Percentiles rank a stretch among this genome's conserved stretches.
These are phyloP conservation scores for Stenoptilia bipunctidactyla DNA, from an alignment of 2,888 invertebrate species.

Conservation along the genomic window DNA sequence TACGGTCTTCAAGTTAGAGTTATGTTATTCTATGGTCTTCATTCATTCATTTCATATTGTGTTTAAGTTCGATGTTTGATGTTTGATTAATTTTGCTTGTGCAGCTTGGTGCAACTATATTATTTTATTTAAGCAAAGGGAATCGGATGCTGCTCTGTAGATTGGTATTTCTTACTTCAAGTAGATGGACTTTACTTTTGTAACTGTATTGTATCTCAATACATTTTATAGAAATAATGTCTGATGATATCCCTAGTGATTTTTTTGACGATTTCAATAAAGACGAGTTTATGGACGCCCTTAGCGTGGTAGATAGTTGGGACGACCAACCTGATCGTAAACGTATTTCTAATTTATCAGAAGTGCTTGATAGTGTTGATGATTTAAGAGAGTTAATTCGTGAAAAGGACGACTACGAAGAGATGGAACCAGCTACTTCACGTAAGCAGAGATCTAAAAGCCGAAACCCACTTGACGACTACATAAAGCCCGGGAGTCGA, in stretches of 20 bases:
- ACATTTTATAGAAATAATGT: too few relatives aligned
- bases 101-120: too few relatives aligned
- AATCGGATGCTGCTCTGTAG: too few relatives aligned
- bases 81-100: too few relatives aligned
- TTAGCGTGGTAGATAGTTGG: conserved; percentile 62
- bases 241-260: conserved; percentile 58
- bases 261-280: conserved; percentile 60
- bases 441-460: conserved; percentile 16
- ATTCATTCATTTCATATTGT: too few relatives aligned
- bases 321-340: conserved; percentile 28
- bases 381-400: conserved; percentile 42
- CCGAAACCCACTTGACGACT: conserved; percentile 29
- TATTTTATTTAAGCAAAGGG: too few relatives aligned
- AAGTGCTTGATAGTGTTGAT: conserved; percentile 30
- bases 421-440: neutral
- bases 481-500: conserved; percentile 53
- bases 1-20: too few relatives aligned
- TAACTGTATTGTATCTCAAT: too few relatives aligned
- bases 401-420: conserved; percentile 17
- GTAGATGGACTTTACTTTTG: too few relatives aligned
- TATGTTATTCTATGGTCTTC: too few relatives aligned
- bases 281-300: conserved; percentile 57
- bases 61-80: too few relatives aligned
- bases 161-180: too few relatives aligned
- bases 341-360: conserved; percentile 22